Evolutionary conservation across 2,797 vertebrate species (phyloP), one percentile per base, ranked within the genome.

Genomic region (Scolopax rusticola): DNA sequence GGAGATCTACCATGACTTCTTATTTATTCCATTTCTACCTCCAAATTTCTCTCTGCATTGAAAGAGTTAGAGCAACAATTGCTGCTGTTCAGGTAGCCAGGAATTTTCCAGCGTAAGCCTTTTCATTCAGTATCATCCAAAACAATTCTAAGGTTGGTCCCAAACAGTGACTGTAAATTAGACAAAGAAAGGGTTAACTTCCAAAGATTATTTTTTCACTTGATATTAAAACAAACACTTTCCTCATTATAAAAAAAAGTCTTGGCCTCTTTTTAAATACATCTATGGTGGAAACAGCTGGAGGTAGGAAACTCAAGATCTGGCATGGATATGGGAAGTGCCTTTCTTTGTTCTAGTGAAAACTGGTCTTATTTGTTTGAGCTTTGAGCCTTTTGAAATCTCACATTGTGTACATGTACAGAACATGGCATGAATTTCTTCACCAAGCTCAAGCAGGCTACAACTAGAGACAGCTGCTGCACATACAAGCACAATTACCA

Each of bases 241-340:
- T 92, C 81, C 68, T 86, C 71, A 38, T 94, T 89, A 89, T 71
- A 63, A 77, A 84, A 43, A 89, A 77, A 84, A 79, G 13, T 9
- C 84, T 92, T 94, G 91, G 94, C 93, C 65, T 92, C 75, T 93
- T 96, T 95, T 89, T 85, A 95, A 96, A 96, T 94, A 95, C 80
- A 95, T 84, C 94, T 92, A 92, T 54, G 93, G 81, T 97, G 95
- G 96, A 97, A 96, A 95, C 95, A 96, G 97, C 95, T 95, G 94
- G 95, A 95, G 78, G 93, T 96, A 93, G 93, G 94, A 91, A 95
- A 97, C 59, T 94, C 86, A 96, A 95, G 93, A 97, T 97, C 94
- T 96, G 94, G 95, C 97, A 96, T 93, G 93, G 90, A 41, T 73
- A 61, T 90, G 90, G 94, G 96, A 97, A 97, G 93, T 96, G 96